These are phyloP conservation scores for Rhea americana DNA, from an alignment of 2,113 vertebrate species.

Conservation along the genomic window DNA sequence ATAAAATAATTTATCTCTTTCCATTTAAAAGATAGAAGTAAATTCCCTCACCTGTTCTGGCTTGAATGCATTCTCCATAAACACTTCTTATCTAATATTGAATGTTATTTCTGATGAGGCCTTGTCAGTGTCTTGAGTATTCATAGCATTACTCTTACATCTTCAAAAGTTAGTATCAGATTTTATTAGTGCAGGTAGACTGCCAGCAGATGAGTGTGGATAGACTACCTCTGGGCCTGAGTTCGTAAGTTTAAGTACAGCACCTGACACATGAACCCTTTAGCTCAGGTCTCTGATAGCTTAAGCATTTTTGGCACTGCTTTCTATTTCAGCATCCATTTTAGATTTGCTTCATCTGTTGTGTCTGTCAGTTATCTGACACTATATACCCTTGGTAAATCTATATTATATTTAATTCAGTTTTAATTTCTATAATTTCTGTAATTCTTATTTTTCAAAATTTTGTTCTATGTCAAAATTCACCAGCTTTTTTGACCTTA, in stretches of 20 bases:
- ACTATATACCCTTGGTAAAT: neutral
- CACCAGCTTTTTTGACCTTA: neutral
- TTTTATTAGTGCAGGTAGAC: neutral
- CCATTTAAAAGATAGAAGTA: neutral
- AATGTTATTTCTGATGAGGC: neutral
- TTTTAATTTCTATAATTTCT: neutral
- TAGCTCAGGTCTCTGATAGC: neutral
- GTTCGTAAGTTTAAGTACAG: neutral
- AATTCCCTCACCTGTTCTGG: neutral
- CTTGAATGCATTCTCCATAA: neutral
- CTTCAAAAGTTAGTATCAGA: neutral
- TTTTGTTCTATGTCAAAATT: neutral
- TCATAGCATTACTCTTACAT: neutral
- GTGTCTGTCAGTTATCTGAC: neutral
- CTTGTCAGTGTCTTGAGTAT: neutral
- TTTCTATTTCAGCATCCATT: fast-evolving
- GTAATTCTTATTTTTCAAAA: neutral
- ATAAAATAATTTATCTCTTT: neutral
- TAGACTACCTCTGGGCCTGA: neutral
- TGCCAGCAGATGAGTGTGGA: fast-evolving
- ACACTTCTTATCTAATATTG: neutral
- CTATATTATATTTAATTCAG: neutral
- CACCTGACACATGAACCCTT: neutral
- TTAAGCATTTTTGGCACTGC: neutral
- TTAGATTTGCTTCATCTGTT: neutral